Evolutionary conservation across 2,113 vertebrate genomes (phyloP), one percentile per base, ranked within the genome.

Genomic region (Phodopus roborovskii): DNA sequence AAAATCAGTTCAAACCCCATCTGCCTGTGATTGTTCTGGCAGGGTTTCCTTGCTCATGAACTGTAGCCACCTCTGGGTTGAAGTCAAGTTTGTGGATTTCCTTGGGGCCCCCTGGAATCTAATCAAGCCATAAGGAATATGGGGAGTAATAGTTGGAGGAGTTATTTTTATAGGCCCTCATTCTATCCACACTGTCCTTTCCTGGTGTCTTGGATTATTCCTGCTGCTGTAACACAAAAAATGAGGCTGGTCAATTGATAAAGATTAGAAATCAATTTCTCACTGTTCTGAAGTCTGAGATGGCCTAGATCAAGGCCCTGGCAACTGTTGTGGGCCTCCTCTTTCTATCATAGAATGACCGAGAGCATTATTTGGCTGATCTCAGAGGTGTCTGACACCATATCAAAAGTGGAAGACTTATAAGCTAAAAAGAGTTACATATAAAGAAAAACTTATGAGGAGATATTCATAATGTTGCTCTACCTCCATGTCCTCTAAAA

Each of bases 61-160:
- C 26, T 36, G 7, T 0, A 22, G 7, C 19, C 36, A 10, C 36
- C 22, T 39, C 22, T 6, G 9, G 19, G 26, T 62, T 71, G 42
- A 26, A 39, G 10, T 81, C 16, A 84, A 77, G 24, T 30, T 16
- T 1, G 50, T 1, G 19, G 9, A 33, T 58, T 9, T 58, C 64
- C 81, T 79, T 33, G 53, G 78, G 17, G 42, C 36, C 33, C 58
- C 30, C 22, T 7, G 26, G 70, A 24, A 79, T 20, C 13, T 30
- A n/a, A 26, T 9, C 1, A 7, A 60, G 36, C 1, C 50, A 42
- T 4, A 62, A 66, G 15, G 68, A 0, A 0, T 7, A 3, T 42
- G 45, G 22, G 28, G 42, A 48, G 2, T 5, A 26, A 42, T 3
- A 11, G 36, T 11, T 19, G 66, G 24, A 39, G 26, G 3, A 20